phyloP scores from a whole-genome alignment of 2,113 vertebrate species.

The Cololabis saira region DNA sequence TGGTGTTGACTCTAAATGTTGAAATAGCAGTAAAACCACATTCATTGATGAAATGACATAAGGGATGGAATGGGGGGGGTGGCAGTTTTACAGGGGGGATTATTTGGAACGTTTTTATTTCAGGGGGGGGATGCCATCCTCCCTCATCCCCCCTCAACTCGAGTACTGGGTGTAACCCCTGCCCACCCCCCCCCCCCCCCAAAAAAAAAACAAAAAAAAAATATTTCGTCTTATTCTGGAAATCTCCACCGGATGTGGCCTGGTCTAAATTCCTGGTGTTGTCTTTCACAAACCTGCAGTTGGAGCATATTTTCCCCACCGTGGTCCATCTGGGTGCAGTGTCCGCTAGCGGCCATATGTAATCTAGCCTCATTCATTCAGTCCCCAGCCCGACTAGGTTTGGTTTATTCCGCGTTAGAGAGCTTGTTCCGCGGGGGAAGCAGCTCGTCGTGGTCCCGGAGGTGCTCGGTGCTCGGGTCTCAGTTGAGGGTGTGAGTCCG shows the following conservation, averaged over 20 bases:
- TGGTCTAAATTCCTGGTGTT: accelerated
- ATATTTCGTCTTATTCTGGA: slow-evolving; percentile 51
- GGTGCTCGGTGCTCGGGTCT: slow-evolving; percentile 53
- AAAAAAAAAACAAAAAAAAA: too few species aligned
- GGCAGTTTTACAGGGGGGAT: too few species aligned
- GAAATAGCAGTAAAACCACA: too few species aligned
- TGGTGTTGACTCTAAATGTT: too few species aligned
- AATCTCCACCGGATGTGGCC: slow-evolving; percentile 13
- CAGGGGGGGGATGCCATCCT: too few species aligned
- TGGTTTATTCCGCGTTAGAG: neutral
- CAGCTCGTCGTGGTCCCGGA: slow-evolving; percentile 9
- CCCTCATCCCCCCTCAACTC: too few species aligned
- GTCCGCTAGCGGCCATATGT: slow-evolving; percentile 48
- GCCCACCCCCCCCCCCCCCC: too few species aligned
- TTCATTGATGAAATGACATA: too few species aligned
- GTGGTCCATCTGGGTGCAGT: slow-evolving; percentile 16
- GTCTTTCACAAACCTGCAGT: slow-evolving; percentile 2
- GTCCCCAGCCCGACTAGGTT: neutral
- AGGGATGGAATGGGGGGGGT: too few species aligned
- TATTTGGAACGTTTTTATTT: too few species aligned
- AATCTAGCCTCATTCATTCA: slow-evolving; percentile 55
- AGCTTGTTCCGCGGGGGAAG: accelerated
- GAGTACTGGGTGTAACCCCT: too few species aligned
- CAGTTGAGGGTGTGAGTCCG: slow-evolving; percentile 56
- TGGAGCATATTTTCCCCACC: slow-evolving; percentile 7